Evolutionary conservation across 2,113 vertebrate genomes (phyloP).

Genomic region (Phrynocephalus versicolor): DNA sequence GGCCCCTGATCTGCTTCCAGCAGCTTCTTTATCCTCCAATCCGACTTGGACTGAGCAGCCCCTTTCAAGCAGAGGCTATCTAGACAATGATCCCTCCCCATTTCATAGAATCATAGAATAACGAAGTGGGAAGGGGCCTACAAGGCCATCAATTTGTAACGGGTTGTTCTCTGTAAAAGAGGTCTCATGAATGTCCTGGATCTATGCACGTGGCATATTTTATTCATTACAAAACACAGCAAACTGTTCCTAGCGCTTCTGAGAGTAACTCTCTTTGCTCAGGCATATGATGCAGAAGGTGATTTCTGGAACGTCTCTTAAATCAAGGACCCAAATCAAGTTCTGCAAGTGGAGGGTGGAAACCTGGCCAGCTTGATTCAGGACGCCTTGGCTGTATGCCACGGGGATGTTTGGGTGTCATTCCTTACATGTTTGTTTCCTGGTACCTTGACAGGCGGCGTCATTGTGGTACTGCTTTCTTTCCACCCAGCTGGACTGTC

Average conservation of each 20-base stretch:
- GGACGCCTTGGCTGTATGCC: constrained; percentile 9
- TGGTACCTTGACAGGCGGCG: constrained; percentile 3
- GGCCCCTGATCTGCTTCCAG: too few relatives aligned
- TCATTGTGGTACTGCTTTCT: not conserved
- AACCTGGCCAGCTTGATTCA: not conserved
- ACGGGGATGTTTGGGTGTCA: not conserved
- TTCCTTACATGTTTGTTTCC: accelerated
- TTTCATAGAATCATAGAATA: too few relatives aligned
- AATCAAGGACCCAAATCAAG: not conserved
- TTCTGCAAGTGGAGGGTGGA: accelerated
- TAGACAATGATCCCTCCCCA: too few relatives aligned
- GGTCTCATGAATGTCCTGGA: not conserved
- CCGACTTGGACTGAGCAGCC: too few relatives aligned
- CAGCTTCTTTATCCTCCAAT: too few relatives aligned
- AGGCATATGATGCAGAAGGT: not conserved
- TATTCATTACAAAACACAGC: not conserved
- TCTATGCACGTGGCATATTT: not conserved
- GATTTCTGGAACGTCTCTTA: not conserved
- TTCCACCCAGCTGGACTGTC: not conserved
- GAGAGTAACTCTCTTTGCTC: not conserved
- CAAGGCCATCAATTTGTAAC: not conserved
- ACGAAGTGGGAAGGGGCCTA: too few relatives aligned
- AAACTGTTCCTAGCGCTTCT: not conserved
- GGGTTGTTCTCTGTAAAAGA: not conserved
- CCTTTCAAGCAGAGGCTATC: too few relatives aligned